Percentiles rank a stretch among this genome's conserved stretches.
phyloP scores from a whole-genome alignment of 2,888 invertebrate genomes.

The Stenichneumon culpator region DNA sequence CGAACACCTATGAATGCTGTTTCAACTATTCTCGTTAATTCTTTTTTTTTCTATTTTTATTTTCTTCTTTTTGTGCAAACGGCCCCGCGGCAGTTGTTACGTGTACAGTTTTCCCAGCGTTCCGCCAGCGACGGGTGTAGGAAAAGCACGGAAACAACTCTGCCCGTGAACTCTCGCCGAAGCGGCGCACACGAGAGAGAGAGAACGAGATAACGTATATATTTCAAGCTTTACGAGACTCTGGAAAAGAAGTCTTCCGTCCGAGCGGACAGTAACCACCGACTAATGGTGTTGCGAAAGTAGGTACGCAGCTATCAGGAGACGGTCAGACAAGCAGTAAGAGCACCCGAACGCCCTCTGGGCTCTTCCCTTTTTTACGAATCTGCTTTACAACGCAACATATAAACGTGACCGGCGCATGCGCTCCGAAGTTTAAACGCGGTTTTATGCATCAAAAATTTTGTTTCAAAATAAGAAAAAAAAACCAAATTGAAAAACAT shows the following conservation, averaged over 20 bases:
- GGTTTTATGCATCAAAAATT: too few relatives aligned
- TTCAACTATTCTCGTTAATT: slow-evolving; percentile 55
- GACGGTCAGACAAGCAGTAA: slow-evolving; percentile 24
- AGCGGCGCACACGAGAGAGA: slow-evolving; percentile 1
- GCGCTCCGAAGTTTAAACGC: too few relatives aligned
- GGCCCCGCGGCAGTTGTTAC: slow-evolving; percentile 14
- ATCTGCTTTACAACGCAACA: neutral
- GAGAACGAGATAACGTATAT: slow-evolving; percentile 32
- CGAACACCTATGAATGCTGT: slow-evolving; percentile 65
- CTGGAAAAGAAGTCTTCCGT: slow-evolving; percentile 66
- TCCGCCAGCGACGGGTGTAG: neutral
- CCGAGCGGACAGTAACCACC: slow-evolving; percentile 57
- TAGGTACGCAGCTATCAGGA: slow-evolving; percentile 50
- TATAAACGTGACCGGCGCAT: neutral
- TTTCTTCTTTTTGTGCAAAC: slow-evolving; percentile 3
- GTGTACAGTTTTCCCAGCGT: slow-evolving; percentile 21
- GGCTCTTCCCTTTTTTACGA: neutral
- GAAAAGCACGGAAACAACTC: slow-evolving; percentile 46
- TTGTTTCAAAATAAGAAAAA: neutral
- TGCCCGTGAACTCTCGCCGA: slow-evolving; percentile 31
- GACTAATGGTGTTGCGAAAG: slow-evolving; percentile 69
- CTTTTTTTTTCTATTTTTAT: slow-evolving; percentile 7
- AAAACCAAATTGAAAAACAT: neutral
- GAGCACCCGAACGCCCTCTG: slow-evolving; percentile 20
- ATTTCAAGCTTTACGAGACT: slow-evolving; percentile 66